Percentiles rank a stretch among this genome's conserved stretches.
phyloP scores from a whole-genome alignment of 2,888 invertebrate species.

The Eugnorisma glareosa region DNA sequence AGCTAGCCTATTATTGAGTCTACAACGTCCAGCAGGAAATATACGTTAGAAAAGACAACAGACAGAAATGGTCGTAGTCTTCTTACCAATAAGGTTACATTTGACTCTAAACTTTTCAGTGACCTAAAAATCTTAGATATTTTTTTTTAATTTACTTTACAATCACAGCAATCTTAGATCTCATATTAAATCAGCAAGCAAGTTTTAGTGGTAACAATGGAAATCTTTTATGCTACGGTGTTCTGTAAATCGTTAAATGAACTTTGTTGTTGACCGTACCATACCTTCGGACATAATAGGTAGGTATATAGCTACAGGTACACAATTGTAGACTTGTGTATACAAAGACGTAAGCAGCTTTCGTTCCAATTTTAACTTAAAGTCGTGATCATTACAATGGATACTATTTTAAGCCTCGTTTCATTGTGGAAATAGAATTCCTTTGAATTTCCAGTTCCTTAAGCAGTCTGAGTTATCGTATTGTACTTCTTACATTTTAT shows the following conservation, averaged over 20 bases:
- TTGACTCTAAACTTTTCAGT: not conserved
- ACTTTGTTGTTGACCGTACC: conserved; percentile 4
- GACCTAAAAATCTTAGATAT: not conserved
- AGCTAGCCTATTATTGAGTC: not conserved
- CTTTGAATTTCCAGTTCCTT: not conserved
- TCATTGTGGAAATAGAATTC: conserved; percentile 2
- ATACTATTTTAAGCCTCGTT: conserved; percentile 27
- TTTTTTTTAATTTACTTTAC: no score
- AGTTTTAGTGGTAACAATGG: not conserved
- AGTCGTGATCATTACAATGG: conserved; percentile 20
- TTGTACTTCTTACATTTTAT: not conserved
- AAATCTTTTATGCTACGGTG: not conserved
- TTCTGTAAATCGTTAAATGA: not conserved
- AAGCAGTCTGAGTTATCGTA: not conserved
- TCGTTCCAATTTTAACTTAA: conserved; percentile 37
- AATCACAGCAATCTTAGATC: not conserved
- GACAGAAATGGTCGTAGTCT: not conserved
- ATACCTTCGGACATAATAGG: not conserved
- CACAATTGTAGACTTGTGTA: conserved; percentile 19
- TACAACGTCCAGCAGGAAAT: not conserved
- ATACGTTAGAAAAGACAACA: not conserved
- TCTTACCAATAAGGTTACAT: not conserved
- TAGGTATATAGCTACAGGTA: conserved; percentile 4
- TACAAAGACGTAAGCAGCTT: conserved; percentile 47
- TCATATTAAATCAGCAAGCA: not conserved